phyloP scores from a whole-genome alignment of 2,888 invertebrate genomes.

The Saturnia pavonia region DNA sequence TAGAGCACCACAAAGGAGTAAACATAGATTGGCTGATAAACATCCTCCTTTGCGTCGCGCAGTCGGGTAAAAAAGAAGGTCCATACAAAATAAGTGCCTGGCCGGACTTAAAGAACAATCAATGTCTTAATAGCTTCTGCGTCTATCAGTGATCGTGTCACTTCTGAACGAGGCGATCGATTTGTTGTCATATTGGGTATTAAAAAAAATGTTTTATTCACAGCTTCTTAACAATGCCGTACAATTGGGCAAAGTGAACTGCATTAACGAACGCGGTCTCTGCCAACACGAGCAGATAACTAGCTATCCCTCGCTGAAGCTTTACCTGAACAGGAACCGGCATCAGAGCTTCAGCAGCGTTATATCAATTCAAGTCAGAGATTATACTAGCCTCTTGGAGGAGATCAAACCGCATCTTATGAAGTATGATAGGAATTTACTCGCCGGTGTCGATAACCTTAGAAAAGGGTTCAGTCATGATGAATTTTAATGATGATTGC shows the following conservation, averaged over 20 bases:
- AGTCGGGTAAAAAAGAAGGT: no score
- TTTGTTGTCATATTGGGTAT: no score
- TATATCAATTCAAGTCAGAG: constrained; percentile 48
- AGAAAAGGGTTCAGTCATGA: constrained; percentile 56
- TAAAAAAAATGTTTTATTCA: constrained; percentile 24
- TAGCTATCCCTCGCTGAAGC: constrained; percentile 64
- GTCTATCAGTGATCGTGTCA: no score
- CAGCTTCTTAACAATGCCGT: constrained; percentile 64
- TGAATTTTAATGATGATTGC: constrained; percentile 52
- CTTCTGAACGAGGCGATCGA: no score
- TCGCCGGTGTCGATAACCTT: constrained; percentile 41
- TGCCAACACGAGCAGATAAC: constrained; percentile 70
- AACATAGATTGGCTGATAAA: no score
- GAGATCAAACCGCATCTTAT: constrained; percentile 55
- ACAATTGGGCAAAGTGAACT: constrained; percentile 71
- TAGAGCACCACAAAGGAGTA: no score
- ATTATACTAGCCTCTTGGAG: constrained; percentile 46
- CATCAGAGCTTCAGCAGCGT: constrained; percentile 52
- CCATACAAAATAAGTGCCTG: no score
- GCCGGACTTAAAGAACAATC: no score
- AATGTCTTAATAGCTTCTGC: no score
- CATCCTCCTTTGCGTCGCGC: no score
- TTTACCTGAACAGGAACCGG: constrained; percentile 56
- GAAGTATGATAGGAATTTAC: constrained; percentile 47
- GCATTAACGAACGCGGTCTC: constrained; percentile 61